Evolutionary conservation across 2,797 vertebrate genomes (phyloP).

Genomic region (Toxotes lorentzi): DNA sequence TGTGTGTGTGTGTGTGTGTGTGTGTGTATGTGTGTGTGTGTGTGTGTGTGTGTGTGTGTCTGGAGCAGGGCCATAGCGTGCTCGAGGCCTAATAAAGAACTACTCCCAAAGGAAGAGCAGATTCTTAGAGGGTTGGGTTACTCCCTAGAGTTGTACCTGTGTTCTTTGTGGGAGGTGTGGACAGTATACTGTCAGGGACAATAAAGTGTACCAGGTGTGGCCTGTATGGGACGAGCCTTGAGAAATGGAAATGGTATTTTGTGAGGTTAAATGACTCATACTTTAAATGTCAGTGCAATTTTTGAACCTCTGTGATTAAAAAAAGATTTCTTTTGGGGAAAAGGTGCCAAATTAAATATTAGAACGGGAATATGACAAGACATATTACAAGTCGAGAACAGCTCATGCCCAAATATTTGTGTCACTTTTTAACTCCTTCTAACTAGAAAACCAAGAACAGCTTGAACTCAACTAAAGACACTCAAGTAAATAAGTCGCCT

Average conservation of each 20-base stretch:
- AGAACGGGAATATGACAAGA: background rate
- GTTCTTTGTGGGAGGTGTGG: constrained; percentile 67
- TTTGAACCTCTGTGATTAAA: background rate
- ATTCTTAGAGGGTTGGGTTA: constrained; percentile 65
- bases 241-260: constrained; percentile 35
- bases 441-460: background rate
- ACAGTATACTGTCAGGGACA: constrained; percentile 39
- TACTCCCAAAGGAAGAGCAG: constrained; percentile 56
- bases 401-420: background rate
- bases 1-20: background rate
- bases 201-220: constrained; percentile 64
- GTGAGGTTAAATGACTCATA: constrained; percentile 46
- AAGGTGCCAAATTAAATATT: background rate
- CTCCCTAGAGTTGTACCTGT: constrained; percentile 64
- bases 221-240: constrained; percentile 23
- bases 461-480: background rate
- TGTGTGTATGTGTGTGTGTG: constrained; percentile 5
- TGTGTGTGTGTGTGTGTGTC: constrained; percentile 12
- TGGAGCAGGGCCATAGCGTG: constrained; percentile 28
- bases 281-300: constrained; percentile 14
- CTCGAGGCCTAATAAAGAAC: constrained; percentile 46
- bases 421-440: background rate
- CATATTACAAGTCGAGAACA: background rate
- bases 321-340: background rate
- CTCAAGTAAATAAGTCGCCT: constrained; percentile 14